phyloP scores from a whole-genome alignment of 2,797 vertebrate species.

The Chloroceryle amazona region DNA sequence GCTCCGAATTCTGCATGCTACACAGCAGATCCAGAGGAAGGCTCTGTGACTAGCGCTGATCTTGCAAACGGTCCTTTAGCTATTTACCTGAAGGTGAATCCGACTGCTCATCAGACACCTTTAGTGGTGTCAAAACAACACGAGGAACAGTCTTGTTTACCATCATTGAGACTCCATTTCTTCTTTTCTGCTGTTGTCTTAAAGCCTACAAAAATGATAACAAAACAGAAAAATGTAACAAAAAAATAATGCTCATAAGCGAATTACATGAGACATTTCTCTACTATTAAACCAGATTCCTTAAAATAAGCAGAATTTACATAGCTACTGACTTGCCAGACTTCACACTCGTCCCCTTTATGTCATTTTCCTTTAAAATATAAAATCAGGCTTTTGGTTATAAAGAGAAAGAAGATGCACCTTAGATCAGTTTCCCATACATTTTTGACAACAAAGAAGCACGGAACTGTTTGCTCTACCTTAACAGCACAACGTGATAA shows the following conservation, averaged over 20 bases:
- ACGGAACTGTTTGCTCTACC: constrained; percentile 76
- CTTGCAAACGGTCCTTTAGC: constrained; percentile 52
- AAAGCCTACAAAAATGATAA: constrained; percentile 86
- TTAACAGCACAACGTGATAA: constrained; percentile 74
- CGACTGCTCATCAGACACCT: constrained; percentile 90
- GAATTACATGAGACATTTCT: constrained; percentile 75
- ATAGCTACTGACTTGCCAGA: constrained; percentile 65
- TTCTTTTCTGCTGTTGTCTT: constrained; percentile 89
- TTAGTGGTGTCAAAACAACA: constrained; percentile 89
- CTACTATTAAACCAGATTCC: constrained; percentile 47
- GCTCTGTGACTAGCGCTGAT: constrained; percentile 47
- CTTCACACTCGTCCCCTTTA: constrained; percentile 61
- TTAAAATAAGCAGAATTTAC: constrained; percentile 66
- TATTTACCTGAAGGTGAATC: constrained; percentile 89
- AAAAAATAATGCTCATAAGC: constrained; percentile 63
- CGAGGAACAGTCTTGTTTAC: constrained; percentile 91
- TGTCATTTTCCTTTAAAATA: constrained; percentile 74
- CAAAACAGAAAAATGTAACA: constrained; percentile 77
- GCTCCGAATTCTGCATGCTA: constrained; percentile 24
- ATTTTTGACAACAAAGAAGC: constrained; percentile 81
- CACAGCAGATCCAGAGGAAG: constrained; percentile 50
- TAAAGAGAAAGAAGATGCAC: constrained; percentile 67
- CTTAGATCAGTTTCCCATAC: constrained; percentile 70
- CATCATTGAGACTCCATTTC: constrained; percentile 91
- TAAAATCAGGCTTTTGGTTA: constrained; percentile 57